phyloP scores from a whole-genome alignment of 1,140 invertebrate genomes.

The Gryon sp. region DNA sequence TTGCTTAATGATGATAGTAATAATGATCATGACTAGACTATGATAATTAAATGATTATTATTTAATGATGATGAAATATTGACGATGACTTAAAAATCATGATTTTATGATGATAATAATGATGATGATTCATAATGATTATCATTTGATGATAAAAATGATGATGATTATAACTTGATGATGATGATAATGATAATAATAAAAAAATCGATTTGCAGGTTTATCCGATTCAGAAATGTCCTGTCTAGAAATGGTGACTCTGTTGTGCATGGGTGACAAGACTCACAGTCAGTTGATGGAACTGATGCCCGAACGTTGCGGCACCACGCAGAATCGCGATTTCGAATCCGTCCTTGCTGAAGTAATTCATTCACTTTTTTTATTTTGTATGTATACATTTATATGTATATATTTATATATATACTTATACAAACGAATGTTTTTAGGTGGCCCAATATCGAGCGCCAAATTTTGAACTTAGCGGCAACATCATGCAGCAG shows the following conservation, averaged over 20 bases:
- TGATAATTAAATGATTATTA: too few species aligned
- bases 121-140: too few species aligned
- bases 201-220: too few species aligned
- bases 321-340: conserved; percentile 92
- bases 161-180: too few species aligned
- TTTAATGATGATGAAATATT: too few species aligned
- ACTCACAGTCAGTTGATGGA: conserved; percentile 97
- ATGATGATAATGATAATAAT: too few species aligned
- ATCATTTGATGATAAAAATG: too few species aligned
- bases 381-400: background rate
- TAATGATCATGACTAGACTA: too few species aligned
- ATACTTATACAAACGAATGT: conserved; percentile 10
- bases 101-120: too few species aligned
- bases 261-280: conserved; percentile 95
- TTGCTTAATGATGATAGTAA: too few species aligned
- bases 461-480: conserved; percentile 88
- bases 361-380: conserved; percentile 71
- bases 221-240: conserved; percentile 82
- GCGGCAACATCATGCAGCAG: conserved; percentile 91
- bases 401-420: too few species aligned
- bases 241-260: conserved; percentile 93
- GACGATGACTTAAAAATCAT: too few species aligned
- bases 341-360: conserved; percentile 92
- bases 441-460: conserved; percentile 87
- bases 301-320: conserved; percentile 96